Conservation (phyloP, 2,113 vertebrate species). For the Cryptotis parvus region DNA sequence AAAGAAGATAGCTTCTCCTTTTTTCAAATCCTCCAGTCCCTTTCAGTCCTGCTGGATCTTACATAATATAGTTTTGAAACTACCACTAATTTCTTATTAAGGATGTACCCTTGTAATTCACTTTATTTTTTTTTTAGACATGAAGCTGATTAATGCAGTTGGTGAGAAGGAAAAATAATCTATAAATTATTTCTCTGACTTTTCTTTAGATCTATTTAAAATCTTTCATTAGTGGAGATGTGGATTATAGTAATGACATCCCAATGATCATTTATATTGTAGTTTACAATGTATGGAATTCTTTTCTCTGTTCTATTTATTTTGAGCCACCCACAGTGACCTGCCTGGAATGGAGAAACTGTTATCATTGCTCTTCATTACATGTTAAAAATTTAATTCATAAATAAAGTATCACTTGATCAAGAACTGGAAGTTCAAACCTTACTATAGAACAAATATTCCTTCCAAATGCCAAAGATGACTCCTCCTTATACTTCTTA, state of each 20-base stretch:
- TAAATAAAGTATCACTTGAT: neutral
- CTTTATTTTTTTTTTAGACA: neutral
- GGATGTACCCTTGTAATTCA: neutral
- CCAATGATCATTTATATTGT: neutral
- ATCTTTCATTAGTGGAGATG: neutral
- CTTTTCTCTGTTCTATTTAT: neutral
- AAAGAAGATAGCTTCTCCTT: neutral
- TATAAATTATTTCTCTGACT: neutral
- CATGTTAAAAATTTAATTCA: neutral
- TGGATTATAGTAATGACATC: neutral
- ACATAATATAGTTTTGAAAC: neutral
- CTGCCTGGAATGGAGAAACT: neutral
- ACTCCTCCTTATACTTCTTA: neutral
- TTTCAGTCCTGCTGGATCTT: neutral
- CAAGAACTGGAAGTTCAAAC: neutral
- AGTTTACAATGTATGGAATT: neutral
- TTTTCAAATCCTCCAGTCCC: neutral
- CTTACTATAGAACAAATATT: neutral
- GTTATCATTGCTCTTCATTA: neutral
- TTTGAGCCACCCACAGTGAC: neutral
- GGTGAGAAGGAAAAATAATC: neutral
- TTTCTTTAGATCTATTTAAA: slow-evolving; percentile 24
- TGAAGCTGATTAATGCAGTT: neutral
- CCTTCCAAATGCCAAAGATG: neutral
- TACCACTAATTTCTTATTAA: neutral